phyloP scores from a whole-genome alignment of 2,797 vertebrate genomes.

The Micromesistius poutassou region DNA sequence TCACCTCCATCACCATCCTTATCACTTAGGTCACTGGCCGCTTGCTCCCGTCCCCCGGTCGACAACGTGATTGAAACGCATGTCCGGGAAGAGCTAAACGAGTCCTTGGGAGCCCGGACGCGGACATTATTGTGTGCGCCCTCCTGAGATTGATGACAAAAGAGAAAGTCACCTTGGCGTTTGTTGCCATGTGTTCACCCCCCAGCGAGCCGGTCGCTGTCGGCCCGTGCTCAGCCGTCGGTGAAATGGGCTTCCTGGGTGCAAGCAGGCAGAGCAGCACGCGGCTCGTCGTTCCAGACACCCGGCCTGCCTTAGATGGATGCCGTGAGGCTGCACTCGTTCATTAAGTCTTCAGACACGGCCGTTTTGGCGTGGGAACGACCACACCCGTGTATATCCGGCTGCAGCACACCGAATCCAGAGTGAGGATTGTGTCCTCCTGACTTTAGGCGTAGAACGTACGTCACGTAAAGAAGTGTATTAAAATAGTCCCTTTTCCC shows the following conservation, averaged over 20 bases:
- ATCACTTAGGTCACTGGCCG: conserved; percentile 30
- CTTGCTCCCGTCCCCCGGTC: background rate
- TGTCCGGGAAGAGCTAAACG: conserved; percentile 43
- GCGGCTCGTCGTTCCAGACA: conserved; percentile 5
- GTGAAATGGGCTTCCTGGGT: conserved; percentile 42
- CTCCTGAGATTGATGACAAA: conserved; percentile 55
- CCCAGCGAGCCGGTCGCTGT: background rate
- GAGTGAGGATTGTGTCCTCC: background rate
- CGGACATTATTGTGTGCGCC: conserved; percentile 32
- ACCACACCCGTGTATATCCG: background rate
- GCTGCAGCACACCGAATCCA: background rate
- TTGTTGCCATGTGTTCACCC: background rate
- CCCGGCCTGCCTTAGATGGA: conserved; percentile 37
- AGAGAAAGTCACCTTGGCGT: conserved; percentile 71
- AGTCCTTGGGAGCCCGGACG: conserved; percentile 50
- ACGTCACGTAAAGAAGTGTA: background rate
- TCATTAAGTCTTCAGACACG: background rate
- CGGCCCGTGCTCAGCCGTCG: conserved; percentile 37
- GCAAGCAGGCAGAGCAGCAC: background rate
- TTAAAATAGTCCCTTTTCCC: background rate
- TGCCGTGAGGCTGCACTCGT: conserved; percentile 5
- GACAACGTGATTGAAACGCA: conserved; percentile 48
- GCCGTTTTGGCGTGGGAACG: background rate
- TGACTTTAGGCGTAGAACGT: background rate
- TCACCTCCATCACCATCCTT: conserved; percentile 10